A percentile compares a stretch with the other conserved stretches of the same genome.
These are phyloP conservation scores for Agonopterix alstromeriana DNA, from an alignment of 2,888 invertebrate genomes.

Conservation along the genomic window DNA sequence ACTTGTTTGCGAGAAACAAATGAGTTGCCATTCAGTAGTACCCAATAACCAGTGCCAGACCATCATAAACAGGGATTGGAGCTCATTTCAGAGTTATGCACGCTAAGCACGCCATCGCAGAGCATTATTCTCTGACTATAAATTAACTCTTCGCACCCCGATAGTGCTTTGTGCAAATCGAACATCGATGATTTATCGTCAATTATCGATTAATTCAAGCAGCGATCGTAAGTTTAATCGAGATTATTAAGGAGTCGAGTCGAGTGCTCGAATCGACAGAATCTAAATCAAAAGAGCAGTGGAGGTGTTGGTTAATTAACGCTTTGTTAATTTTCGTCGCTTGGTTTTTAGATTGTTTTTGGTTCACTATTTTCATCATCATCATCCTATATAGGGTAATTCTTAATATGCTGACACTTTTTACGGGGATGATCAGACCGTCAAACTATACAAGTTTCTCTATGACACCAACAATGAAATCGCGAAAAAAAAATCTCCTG, in stretches of 20 bases:
- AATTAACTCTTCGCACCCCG: slow-evolving; percentile 73
- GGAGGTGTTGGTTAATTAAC: slow-evolving; percentile 38
- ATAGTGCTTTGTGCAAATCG: slow-evolving; percentile 70
- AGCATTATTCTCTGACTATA: slow-evolving; percentile 57
- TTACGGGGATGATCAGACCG: too few relatives aligned
- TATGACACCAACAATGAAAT: too few relatives aligned
- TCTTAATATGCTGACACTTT: too few relatives aligned
- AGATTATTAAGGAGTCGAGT: slow-evolving; percentile 58
- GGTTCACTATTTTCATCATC: too few relatives aligned
- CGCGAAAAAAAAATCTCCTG: too few relatives aligned
- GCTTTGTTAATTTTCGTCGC: slow-evolving; percentile 14
- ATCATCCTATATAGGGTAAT: too few relatives aligned
- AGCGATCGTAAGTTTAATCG: slow-evolving; percentile 71
- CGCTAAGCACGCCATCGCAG: slow-evolving; percentile 60
- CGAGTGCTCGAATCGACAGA: slow-evolving; percentile 42
- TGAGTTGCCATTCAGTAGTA: slow-evolving; percentile 3
- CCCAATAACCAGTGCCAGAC: slow-evolving; percentile 15
- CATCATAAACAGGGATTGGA: slow-evolving; percentile 63
- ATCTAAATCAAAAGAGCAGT: slow-evolving; percentile 43
- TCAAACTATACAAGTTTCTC: too few relatives aligned
- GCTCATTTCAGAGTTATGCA: slow-evolving; percentile 55
- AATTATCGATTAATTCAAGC: slow-evolving; percentile 78
- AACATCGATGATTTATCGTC: slow-evolving; percentile 75
- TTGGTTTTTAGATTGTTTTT: too few relatives aligned
- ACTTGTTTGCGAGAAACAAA: not conserved